Evolutionary conservation across 2,797 vertebrate species (phyloP), one percentile per base, ranked within the genome.

Genomic region (Clarias laeviceps): DNA sequence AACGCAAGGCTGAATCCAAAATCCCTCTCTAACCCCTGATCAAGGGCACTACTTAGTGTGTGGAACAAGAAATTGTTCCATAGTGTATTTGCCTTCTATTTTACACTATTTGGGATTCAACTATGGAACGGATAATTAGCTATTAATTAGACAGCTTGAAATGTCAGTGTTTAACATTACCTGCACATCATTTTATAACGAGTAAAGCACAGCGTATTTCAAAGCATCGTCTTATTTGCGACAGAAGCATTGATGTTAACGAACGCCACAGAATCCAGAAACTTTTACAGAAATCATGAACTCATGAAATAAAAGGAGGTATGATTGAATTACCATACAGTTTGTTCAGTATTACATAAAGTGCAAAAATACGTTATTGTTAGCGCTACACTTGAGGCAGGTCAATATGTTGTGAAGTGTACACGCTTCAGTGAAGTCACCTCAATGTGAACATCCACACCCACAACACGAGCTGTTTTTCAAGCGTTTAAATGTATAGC

Each of bases 401-500:
- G 40, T 54, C 17, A 80, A 27, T 45, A 27, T 9, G 78, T 45
- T 80, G 20, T 77, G 34, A 40, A 27, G 37, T 45, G 14, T 64
- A 24, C 22, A 45, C 6, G 24, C 34, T 18, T 50, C 24, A 14
- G 62, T 54, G 24, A 64, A 64, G n/a, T 62, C 11, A 17, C 20
- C 29, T 14, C 57, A 62, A 0, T n/a, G 74, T 59, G 29, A 77
- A 74, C 83, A 68, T 27, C 66, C 50, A 59, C 64, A 84, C 9
- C 66, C 22, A 37, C 12, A 54, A 54, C 6, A 1, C 2, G 57
- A 29, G 32, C 76, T 78, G 7, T 61, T 9, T 62, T 57, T 32
- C 32, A 57, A 29, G 4, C 8, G 15, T 57, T 80, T 85, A 24
- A 62, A 87, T 88, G 92, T 90, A 91, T 87, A 22, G 86, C 90